Percentiles rank a stretch among this genome's conserved stretches.
Evolutionary conservation across 1,140 invertebrate genomes (phyloP).

Genomic region (Halictus rubicundus): DNA sequence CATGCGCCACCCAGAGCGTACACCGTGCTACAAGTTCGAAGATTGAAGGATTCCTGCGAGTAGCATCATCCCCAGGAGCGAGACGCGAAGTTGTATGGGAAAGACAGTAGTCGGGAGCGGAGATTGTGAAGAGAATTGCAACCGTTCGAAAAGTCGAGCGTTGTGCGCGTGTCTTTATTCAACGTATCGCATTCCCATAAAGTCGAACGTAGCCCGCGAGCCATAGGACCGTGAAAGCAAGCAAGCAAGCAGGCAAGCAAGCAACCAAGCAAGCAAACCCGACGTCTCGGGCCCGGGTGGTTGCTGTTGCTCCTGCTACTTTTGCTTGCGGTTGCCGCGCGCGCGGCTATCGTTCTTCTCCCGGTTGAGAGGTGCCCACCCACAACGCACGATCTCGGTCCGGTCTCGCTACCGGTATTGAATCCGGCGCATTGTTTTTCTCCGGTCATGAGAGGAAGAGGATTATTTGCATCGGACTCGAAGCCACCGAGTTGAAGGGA

Average conservation of each 20-base stretch:
- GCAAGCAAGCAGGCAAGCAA: constrained; percentile 18
- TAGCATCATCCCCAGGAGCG: background rate
- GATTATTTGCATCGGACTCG: constrained; percentile 77
- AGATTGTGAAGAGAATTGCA: background rate
- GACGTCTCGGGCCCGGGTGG: no score
- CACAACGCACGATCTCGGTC: constrained; percentile 79
- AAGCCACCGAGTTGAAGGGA: constrained; percentile 49
- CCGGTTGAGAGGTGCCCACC: constrained; percentile 74
- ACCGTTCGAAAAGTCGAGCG: background rate
- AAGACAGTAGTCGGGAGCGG: background rate
- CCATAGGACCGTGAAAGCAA: constrained; percentile 69
- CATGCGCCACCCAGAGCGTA: no score
- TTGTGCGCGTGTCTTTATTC: constrained; percentile 70
- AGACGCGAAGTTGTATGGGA: background rate
- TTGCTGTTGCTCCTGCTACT: constrained; percentile 54
- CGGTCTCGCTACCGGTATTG: constrained; percentile 79
- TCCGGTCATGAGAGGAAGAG: constrained; percentile 74
- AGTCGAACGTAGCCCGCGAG: constrained; percentile 64
- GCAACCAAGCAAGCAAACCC: background rate
- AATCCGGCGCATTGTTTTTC: constrained; percentile 80
- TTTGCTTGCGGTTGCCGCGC: constrained; percentile 56
- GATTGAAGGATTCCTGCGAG: no score
- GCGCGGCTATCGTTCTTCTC: constrained; percentile 67
- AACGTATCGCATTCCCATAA: constrained; percentile 74
- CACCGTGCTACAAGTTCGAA: no score